phyloP scores from a whole-genome alignment of 2,113 vertebrate species.

The Python bivittatus region DNA sequence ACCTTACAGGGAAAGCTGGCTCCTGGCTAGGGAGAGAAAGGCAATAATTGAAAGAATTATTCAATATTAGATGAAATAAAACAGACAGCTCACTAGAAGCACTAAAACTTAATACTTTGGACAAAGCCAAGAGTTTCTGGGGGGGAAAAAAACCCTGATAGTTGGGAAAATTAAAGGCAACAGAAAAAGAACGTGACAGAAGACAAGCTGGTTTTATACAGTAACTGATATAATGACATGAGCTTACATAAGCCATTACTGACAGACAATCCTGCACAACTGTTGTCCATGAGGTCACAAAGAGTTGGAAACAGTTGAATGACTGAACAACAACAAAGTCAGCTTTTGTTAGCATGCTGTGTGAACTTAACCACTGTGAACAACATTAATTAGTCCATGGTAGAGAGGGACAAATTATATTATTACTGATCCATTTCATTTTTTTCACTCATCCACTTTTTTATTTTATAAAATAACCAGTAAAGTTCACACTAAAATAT shows the following conservation, averaged over 20 bases:
- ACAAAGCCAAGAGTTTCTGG: background rate
- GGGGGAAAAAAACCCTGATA: background rate
- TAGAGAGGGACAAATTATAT: background rate
- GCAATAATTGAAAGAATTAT: background rate
- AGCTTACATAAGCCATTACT: background rate
- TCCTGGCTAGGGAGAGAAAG: background rate
- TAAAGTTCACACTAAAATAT: background rate
- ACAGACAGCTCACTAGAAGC: background rate
- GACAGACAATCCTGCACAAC: background rate
- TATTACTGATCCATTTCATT: background rate
- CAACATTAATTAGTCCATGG: background rate
- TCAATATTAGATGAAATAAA: background rate
- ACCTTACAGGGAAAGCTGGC: background rate
- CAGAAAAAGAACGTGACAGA: background rate
- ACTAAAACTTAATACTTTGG: background rate
- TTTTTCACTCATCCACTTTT: background rate
- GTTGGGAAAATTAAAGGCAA: background rate
- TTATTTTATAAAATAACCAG: background rate
- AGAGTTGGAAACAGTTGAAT: background rate
- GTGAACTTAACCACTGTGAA: background rate
- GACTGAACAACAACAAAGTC: background rate
- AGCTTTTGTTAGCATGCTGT: background rate
- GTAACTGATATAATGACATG: background rate
- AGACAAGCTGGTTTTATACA: background rate
- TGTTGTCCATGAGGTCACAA: background rate